Base-by-base conservation (phyloP, 2,888 invertebrate species). In the Margaritifera margaritifera region DNA sequence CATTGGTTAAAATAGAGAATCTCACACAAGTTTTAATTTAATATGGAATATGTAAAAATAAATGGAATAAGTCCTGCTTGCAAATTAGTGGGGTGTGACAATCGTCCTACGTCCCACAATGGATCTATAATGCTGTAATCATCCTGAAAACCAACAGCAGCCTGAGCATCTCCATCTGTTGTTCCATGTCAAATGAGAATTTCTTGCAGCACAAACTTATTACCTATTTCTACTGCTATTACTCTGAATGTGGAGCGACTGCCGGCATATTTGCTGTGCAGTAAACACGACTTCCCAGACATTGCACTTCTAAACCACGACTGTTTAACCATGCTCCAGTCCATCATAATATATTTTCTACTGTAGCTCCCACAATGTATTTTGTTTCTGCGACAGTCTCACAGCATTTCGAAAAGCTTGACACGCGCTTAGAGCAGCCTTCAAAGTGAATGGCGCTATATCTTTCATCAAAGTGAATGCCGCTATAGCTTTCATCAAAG, bases 311-410 rank as follows among this genome's bases (percentile, higher is more conserved):
- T 18, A 66, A 54, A 18, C 66, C 71, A 24, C 59, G 64, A 24
- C 56, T 24, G 22, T 54, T 59, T 56, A 67, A 56, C 67, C 64
- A 71, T 22, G 63, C 57, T 62, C 71, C 71, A 50, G 31, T 64
- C 66, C 42, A 57, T 51, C 59, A 65, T 11, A 65, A 51, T 65
- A 15, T 65, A 15, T 55, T 15, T 55, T 55, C 8, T 55, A 55
- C 55, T 18, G 55, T 11, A 55, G 11, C 31, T 31, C 8, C 2
- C 31, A 1, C 31, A 8, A 31, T 31, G 31, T 31, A n/a, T 31
- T 31, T 31, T 0, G 31, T 31, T 31, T 31, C 31, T 31, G 8
- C 31, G 8, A 27, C 27, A 27, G 4, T 27, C 27, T 2, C 6
- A 31, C 31, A 31, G 8, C 6, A 6, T 8, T 31, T 31, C 31